Evolutionary conservation across 23 tunicate genomes (phyloP).

Genomic region (Halocynthia roretzi): DNA sequence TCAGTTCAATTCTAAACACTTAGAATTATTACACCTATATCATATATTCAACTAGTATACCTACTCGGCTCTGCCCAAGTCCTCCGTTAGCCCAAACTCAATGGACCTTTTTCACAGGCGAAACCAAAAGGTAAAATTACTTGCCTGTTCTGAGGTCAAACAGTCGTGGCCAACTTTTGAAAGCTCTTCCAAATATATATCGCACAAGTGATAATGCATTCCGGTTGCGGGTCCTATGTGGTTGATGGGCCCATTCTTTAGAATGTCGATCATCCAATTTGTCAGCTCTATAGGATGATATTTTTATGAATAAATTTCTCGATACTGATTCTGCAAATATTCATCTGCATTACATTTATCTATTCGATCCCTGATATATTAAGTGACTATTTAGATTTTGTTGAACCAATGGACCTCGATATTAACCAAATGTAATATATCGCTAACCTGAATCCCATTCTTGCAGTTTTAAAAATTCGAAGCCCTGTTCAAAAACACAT

Average conservation of each 20-base stretch:
- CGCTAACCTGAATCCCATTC: conserved; percentile 50
- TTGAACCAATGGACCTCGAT: no score
- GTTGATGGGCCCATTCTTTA: conserved; percentile 54
- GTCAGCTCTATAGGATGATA: conserved; percentile 14
- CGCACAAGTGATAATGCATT: conserved; percentile 52
- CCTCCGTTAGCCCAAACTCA: no score
- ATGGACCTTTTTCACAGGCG: no score
- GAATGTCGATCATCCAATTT: conserved; percentile 46
- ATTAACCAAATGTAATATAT: not conserved
- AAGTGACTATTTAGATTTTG: no score
- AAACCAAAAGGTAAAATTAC: not conserved
- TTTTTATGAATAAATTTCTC: not conserved
- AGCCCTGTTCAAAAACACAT: conserved; percentile 35
- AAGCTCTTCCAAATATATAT: conserved; percentile 67
- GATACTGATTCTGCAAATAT: not conserved
- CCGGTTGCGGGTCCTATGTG: conserved; percentile 53
- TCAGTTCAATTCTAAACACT: no score
- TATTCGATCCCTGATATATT: no score
- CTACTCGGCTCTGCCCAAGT: no score
- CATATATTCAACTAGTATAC: no score
- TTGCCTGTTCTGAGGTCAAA: conserved; percentile 40
- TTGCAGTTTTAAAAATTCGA: conserved; percentile 41
- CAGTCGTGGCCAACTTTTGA: conserved; percentile 23
- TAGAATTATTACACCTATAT: no score
- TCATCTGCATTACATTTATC: no score